A percentile compares a stretch with the other conserved stretches of the same genome.
phyloP scores from a whole-genome alignment of 2,888 invertebrate genomes.

The Dasypogon diadema region DNA sequence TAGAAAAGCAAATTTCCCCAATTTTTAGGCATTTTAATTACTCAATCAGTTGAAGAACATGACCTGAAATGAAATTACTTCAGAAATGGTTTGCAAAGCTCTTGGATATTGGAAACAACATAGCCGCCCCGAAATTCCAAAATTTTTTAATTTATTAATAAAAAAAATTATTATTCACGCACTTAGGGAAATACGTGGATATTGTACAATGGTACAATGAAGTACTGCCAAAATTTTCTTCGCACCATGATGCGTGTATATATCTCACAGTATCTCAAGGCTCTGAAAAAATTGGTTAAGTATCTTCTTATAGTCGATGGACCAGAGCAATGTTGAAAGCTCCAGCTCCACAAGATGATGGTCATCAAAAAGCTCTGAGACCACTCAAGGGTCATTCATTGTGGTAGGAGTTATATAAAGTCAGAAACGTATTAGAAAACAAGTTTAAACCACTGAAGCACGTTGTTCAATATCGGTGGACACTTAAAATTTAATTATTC shows the following conservation, averaged over 20 bases:
- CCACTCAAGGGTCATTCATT: conserved; percentile 15
- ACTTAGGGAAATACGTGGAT: no score
- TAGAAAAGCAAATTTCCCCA: no score
- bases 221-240: not conserved
- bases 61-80: no score
- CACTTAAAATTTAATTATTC: conserved; percentile 8
- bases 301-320: not conserved
- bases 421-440: conserved; percentile 42
- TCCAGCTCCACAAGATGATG: conserved; percentile 1
- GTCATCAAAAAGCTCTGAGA: conserved; percentile 12
- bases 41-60: no score
- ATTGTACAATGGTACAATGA: not conserved
- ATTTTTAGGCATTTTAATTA: no score
- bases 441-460: conserved; percentile 37
- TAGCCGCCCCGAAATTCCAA: no score
- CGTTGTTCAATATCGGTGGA: conserved; percentile 16
- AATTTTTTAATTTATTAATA: no score
- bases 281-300: conserved; percentile 5
- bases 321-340: not conserved
- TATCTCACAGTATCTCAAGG: conserved; percentile 12
- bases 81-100: no score
- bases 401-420: conserved; percentile 49
- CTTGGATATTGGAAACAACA: no score
- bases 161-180: no score
- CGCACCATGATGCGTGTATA: not conserved